Base-by-base conservation (phyloP, 2,797 vertebrate species). In the Lagocephalus sceleratus region DNA sequence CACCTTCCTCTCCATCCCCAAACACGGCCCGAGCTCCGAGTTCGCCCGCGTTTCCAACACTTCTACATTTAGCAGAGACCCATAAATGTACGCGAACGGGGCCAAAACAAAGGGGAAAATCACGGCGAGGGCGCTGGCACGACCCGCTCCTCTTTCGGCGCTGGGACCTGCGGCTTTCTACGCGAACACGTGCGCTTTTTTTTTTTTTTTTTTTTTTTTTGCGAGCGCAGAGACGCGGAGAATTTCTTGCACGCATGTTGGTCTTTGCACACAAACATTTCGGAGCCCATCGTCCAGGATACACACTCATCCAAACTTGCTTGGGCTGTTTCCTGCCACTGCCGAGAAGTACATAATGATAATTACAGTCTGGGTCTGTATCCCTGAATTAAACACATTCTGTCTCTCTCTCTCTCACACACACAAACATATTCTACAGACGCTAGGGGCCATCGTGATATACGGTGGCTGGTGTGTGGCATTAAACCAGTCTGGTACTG, bases 311-410 rank as follows among this genome's bases (percentile, higher is more conserved):
- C 66, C 73, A 82, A 85, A 86, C 87, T 82, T 72, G 82, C 79
- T 82, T 58, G 68, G 83, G 81, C 79, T 74, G 78, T 84, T 87
- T 88, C 75, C 78, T 85, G 78, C 72, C 78, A 59, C 74, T 85
- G 80, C 78, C 71, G 82, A 87, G 84, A 87, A 89, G 79, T 66
- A 71, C 78, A 84, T 85, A 82, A 88, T 87, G 83, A 84, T 87
- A 87, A 89, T 89, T 89, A 89, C 78, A 84, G 84, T 84, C 84
- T 86, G 78, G 78, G 75, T 78, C 75, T 78, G 66, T 71, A 85
- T 83, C 78, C 75, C 70, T 82, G 84, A 85, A 86, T 88, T 85
- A 88, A 83, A 17, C 39, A 40, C 39, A 40, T 40, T 40, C 5
- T 40, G 6, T 40, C 39, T 17, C 39, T 16, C 17, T 9, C 17